Conservation (phyloP, 2,113 vertebrate species). For the Cyanoderma ruficeps region DNA sequence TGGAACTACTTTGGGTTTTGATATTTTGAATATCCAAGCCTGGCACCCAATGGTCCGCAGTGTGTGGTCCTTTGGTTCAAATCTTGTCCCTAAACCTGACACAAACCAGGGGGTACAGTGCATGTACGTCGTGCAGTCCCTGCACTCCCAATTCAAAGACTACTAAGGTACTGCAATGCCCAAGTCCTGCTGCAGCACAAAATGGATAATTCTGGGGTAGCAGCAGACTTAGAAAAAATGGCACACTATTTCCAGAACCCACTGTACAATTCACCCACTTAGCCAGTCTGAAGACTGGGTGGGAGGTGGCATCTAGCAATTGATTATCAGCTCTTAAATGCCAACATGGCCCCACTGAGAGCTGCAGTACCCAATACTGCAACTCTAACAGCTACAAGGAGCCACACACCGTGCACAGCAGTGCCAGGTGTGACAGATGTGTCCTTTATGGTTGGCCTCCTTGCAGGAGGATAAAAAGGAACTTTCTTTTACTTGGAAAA, state of each 20-base stretch:
- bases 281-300: neutral
- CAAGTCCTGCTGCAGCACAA: accelerated
- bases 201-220: neutral
- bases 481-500: neutral
- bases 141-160: neutral
- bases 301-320: neutral
- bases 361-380: neutral
- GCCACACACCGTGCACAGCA: neutral
- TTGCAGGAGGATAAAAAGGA: neutral
- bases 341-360: neutral
- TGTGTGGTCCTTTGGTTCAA: neutral
- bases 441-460: neutral
- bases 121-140: accelerated
- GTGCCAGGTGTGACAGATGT: neutral
- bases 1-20: accelerated
- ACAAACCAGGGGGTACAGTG: neutral
- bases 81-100: neutral
- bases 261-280: neutral
- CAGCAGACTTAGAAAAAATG: neutral
- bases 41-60: accelerated
- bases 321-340: neutral
- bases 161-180: neutral
- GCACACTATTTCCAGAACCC: neutral
- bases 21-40: neutral
- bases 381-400: neutral